Percentiles rank a stretch among this genome's conserved stretches.
These are phyloP conservation scores for Drosophila persimilis DNA, from an alignment of 1,140 invertebrate genomes.

Conservation along the genomic window DNA sequence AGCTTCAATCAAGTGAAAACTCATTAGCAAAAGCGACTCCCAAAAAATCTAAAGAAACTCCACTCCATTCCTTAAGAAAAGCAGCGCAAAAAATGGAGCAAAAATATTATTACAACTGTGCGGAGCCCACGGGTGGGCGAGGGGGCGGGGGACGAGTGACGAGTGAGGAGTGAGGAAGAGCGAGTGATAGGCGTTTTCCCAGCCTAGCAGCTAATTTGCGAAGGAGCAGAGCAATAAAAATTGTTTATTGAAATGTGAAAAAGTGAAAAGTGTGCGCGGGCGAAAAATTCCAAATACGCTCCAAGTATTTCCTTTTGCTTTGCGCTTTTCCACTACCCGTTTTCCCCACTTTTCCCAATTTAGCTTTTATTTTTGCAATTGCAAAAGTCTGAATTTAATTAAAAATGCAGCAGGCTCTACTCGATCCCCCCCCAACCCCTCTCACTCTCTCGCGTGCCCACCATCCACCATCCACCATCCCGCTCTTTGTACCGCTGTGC, in stretches of 20 bases:
- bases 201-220: conserved; percentile 10
- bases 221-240: conserved; percentile 22
- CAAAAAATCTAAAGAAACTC: conserved; percentile 1
- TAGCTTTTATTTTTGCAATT: conserved; percentile 13
- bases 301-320: conserved; percentile 1
- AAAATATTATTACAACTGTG: conserved; percentile 12
- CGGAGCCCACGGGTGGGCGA: background rate
- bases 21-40: conserved; percentile 11
- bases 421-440: background rate
- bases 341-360: background rate
- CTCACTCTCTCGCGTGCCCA: background rate
- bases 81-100: background rate
- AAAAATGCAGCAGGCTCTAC: conserved; percentile 11
- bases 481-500: background rate
- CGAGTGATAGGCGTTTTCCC: background rate
- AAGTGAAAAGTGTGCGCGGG: conserved; percentile 5
- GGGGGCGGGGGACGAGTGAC: too few relatives aligned
- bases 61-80: background rate
- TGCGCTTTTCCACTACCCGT: background rate
- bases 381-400: conserved; percentile 32
- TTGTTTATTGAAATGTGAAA: conserved; percentile 35
- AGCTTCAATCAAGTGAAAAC: conserved; percentile 8
- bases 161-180: too few relatives aligned
- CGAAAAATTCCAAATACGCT: conserved; percentile 1
- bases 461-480: background rate